These are phyloP conservation scores for Chrysina gloriosa DNA, from an alignment of 2,888 invertebrate species.

Conservation along the genomic window DNA sequence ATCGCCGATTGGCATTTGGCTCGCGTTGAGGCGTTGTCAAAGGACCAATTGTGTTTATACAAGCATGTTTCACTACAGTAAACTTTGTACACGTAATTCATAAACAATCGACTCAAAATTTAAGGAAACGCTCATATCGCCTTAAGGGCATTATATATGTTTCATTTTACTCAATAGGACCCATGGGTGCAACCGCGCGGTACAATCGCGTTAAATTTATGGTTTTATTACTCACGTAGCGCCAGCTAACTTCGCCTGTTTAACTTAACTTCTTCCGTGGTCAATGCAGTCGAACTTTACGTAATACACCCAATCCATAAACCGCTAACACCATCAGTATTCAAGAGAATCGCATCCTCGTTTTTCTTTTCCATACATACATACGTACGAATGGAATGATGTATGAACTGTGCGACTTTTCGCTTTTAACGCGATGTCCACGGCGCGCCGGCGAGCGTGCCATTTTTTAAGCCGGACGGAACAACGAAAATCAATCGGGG, in stretches of 20 bases:
- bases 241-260: neutral
- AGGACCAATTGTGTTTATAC: too few species aligned
- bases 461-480: conserved; percentile 1
- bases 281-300: neutral
- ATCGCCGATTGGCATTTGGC: too few species aligned
- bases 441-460: neutral
- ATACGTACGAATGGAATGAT: neutral
- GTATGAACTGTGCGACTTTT: neutral
- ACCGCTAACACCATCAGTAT: too few species aligned
- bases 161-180: neutral
- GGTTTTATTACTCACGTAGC: neutral
- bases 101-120: too few species aligned
- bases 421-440: neutral
- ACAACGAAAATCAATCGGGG: conserved; percentile 23
- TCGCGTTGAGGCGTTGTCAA: too few species aligned
- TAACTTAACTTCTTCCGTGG: neutral
- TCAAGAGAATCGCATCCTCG: too few species aligned
- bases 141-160: neutral
- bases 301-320: neutral
- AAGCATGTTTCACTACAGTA: too few species aligned
- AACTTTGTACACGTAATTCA: too few species aligned
- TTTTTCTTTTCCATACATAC: too few species aligned
- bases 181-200: neutral
- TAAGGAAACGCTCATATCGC: too few species aligned
- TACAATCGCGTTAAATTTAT: neutral